These are phyloP conservation scores for Eriocheir sinensis DNA, from an alignment of 1,140 invertebrate genomes.

Conservation along the genomic window DNA sequence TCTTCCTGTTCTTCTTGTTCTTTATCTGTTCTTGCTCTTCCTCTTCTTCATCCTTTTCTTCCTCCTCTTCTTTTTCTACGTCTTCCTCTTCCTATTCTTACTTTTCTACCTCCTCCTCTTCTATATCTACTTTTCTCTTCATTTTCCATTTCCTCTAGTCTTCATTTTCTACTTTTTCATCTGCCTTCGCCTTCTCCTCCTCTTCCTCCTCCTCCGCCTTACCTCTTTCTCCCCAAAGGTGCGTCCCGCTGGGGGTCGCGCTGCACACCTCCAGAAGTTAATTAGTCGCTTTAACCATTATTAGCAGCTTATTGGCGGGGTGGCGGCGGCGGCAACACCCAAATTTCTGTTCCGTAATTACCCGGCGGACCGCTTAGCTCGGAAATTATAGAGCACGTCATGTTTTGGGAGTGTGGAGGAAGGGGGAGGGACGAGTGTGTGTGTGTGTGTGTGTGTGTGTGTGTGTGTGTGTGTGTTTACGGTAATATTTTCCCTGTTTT, in stretches of 20 bases:
- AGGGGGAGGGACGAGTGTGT: no score
- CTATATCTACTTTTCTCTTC: no score
- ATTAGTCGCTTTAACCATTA: not conserved
- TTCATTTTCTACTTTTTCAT: no score
- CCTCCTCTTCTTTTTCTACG: not conserved
- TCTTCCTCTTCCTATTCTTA: not conserved
- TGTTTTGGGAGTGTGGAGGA: no score
- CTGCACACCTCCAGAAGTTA: constrained; percentile 1
- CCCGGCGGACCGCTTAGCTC: not conserved
- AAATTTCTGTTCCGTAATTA: not conserved
- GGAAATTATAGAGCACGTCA: not conserved
- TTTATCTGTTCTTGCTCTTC: no score
- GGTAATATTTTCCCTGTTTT: no score
- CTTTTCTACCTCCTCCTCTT: not conserved
- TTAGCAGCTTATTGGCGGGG: not conserved
- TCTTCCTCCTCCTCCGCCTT: not conserved
- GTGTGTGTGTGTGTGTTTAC: constrained; percentile 7
- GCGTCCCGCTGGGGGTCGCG: not conserved
- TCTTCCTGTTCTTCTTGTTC: no score
- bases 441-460: no score
- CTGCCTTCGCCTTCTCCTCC: not conserved
- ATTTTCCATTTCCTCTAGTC: no score
- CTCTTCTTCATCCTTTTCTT: no score
- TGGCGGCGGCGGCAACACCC: not conserved
- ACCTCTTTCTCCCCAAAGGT: not conserved